Conservation (phyloP, 2,888 invertebrate species). For the Agrochola macilenta region DNA sequence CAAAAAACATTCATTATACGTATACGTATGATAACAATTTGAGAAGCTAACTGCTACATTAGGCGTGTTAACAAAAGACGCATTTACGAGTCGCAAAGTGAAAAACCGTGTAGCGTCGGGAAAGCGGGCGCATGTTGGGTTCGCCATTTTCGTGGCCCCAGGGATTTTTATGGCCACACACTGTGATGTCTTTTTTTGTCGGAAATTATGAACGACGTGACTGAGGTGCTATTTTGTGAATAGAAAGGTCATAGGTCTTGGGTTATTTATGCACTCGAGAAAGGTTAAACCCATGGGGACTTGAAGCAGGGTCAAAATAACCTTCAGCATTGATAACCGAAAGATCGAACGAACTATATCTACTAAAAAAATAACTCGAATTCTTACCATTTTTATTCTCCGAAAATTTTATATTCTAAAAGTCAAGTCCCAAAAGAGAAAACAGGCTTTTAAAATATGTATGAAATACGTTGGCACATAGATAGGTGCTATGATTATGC, state of each 20-base stretch:
- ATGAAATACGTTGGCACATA: not conserved
- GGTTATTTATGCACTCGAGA: constrained; percentile 16
- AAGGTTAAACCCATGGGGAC: not conserved
- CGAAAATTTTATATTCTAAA: not conserved
- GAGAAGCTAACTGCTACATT: constrained; percentile 80
- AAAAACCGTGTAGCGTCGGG: constrained; percentile 74
- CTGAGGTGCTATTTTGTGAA: constrained; percentile 51
- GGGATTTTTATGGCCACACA: constrained; percentile 72
- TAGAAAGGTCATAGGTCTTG: constrained; percentile 46
- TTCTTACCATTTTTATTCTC: not conserved
- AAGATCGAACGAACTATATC: not conserved
- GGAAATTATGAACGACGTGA: constrained; percentile 69
- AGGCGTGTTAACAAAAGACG: constrained; percentile 86
- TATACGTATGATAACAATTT: constrained; percentile 70
- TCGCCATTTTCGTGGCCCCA: constrained; percentile 70
- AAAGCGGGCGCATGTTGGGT: constrained; percentile 64
- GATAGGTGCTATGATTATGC: too few species aligned
- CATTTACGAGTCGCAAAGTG: constrained; percentile 85
- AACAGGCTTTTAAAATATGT: not conserved
- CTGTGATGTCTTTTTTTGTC: constrained; percentile 65
- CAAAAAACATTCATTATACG: constrained; percentile 54
- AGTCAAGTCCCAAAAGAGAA: not conserved
- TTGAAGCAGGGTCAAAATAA: not conserved
- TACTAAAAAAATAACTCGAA: not conserved
- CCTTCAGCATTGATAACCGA: not conserved